phyloP scores from a whole-genome alignment of 2,797 vertebrate species.

The Oryzias dopingdopingensis region DNA sequence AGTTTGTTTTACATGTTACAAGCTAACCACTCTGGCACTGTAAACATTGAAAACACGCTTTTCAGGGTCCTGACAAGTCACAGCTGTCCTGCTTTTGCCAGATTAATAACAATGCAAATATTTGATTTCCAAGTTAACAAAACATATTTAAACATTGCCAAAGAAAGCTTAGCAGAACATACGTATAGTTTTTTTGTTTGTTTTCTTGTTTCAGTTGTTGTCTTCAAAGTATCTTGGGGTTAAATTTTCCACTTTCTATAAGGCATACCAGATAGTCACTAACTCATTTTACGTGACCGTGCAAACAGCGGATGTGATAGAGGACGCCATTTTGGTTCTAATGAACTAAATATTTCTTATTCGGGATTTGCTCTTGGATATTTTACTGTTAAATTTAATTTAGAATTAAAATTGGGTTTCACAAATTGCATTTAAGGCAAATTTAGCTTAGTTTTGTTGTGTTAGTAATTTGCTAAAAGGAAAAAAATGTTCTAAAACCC shows the following conservation, averaged over 20 bases:
- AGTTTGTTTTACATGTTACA: no score
- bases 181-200: no score
- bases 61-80: slow-evolving; percentile 43
- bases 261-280: slow-evolving; percentile 43
- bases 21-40: neutral
- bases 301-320: no score
- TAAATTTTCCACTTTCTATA: slow-evolving; percentile 6
- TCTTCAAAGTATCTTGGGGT: no score
- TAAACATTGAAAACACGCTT: slow-evolving; percentile 62
- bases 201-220: no score
- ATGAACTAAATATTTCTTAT: slow-evolving; percentile 70
- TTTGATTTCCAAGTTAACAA: neutral
- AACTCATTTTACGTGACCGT: neutral
- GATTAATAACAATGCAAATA: neutral
- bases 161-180: no score
- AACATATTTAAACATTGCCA: no score
- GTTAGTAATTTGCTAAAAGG: slow-evolving; percentile 12
- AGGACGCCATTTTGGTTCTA: slow-evolving; percentile 86
- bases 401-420: slow-evolving; percentile 9
- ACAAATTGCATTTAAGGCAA: neutral
- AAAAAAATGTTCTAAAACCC: slow-evolving; percentile 2
- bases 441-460: slow-evolving; percentile 3
- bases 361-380: neutral
- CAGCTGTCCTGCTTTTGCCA: neutral
- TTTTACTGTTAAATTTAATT: no score